phyloP scores from a whole-genome alignment of 2,797 vertebrate genomes.

The Liparis tanakae region DNA sequence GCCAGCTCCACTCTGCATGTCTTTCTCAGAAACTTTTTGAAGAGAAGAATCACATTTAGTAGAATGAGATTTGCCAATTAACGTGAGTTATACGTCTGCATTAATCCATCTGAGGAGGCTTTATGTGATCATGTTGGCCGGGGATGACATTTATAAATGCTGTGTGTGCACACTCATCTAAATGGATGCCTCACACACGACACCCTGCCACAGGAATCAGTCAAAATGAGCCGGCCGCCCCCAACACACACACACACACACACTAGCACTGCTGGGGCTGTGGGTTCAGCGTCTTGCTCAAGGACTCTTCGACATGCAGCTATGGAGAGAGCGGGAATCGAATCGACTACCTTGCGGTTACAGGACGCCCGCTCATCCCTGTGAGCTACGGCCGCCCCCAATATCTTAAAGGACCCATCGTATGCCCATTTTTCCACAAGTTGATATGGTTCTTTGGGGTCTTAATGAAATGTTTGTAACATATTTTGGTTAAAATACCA shows the following conservation, averaged over 20 bases:
- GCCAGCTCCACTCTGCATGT: conserved; percentile 43
- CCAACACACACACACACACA: background rate
- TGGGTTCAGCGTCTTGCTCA: too few species aligned
- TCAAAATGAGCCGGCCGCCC: conserved; percentile 61
- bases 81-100: conserved; percentile 76
- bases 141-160: conserved; percentile 84
- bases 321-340: too few species aligned
- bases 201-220: conserved; percentile 72
- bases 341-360: too few species aligned
- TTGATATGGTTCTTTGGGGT: too few species aligned
- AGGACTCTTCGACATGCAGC: too few species aligned
- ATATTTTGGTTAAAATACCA: too few species aligned
- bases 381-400: too few species aligned
- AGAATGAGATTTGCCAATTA: conserved; percentile 79
- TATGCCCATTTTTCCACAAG: too few species aligned
- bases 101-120: conserved; percentile 72
- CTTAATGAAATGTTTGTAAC: too few species aligned
- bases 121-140: conserved; percentile 79
- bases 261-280: too few species aligned
- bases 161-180: conserved; percentile 79
- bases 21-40: conserved; percentile 64
- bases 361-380: too few species aligned
- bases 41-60: conserved; percentile 70
- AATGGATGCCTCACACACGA: conserved; percentile 76
- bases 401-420: too few species aligned